Evolutionary conservation across 2,113 vertebrate genomes (phyloP).

Genomic region (Colius striatus): DNA sequence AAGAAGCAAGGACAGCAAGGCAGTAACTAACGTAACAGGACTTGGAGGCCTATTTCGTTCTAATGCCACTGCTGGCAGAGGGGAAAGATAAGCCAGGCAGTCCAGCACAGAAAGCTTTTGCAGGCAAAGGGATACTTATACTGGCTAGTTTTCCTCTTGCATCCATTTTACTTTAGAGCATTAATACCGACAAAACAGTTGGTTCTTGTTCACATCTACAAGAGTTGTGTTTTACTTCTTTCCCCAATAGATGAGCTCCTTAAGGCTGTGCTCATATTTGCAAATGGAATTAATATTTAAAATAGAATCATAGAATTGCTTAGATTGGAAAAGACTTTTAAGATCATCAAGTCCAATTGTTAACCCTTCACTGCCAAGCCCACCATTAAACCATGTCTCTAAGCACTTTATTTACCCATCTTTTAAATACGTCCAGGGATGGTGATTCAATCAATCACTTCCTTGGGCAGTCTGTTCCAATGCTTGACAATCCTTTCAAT

Average conservation of each 20-base stretch:
- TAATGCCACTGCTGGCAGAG: not conserved
- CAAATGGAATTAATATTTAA: not conserved
- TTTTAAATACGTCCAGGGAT: no score
- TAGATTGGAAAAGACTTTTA: no score
- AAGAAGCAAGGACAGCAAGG: not conserved
- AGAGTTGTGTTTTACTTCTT: not conserved
- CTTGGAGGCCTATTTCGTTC: not conserved
- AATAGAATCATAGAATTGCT: no score
- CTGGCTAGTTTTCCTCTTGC: not conserved
- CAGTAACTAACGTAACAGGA: not conserved
- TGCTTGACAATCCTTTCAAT: no score
- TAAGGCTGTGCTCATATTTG: not conserved
- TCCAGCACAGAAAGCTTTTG: not conserved
- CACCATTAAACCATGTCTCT: no score
- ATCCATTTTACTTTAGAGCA: not conserved
- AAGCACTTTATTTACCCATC: no score
- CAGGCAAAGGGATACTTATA: not conserved
- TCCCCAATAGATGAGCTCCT: not conserved
- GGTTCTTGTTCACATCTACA: not conserved
- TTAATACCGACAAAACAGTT: not conserved
- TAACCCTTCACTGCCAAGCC: no score
- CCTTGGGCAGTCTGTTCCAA: no score
- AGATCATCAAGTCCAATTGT: no score
- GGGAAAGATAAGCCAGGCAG: not conserved
- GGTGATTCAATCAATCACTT: no score